Conservation (phyloP, 1,140 invertebrate genomes). For the Ridgeia piscesae region DNA sequence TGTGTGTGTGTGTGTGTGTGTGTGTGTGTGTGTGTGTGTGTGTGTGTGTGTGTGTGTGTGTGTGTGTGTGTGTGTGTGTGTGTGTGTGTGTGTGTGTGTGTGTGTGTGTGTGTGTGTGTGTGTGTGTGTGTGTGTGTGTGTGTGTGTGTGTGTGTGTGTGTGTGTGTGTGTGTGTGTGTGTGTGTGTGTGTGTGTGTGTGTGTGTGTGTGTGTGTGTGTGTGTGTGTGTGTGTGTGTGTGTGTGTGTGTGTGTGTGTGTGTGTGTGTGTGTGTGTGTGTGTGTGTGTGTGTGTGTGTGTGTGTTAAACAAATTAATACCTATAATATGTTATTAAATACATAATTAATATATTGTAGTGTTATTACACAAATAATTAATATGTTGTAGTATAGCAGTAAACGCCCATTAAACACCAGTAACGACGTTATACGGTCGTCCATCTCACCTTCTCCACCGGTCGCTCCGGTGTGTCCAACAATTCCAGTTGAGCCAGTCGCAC, state of each 20-base stretch:
- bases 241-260: conserved; percentile 7
- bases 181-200: not conserved
- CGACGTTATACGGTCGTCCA: not conserved
- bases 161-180: not conserved
- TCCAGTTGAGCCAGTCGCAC: not conserved
- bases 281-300: not conserved
- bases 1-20: no score
- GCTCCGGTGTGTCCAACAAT: not conserved
- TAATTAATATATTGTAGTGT: no score
- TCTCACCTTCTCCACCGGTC: not conserved
- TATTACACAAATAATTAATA: no score
- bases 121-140: not conserved
- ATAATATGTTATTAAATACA: no score
- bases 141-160: not conserved
- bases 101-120: not conserved
- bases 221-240: not conserved
- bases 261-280: not conserved
- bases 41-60: no score
- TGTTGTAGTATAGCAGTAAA: no score
- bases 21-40: no score
- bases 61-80: no score
- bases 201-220: not conserved
- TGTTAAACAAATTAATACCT: no score
- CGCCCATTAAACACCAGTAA: not conserved
- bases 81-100: not conserved